phyloP scores from a whole-genome alignment of 1,140 invertebrate species.

The Mactra quadrangularis region DNA sequence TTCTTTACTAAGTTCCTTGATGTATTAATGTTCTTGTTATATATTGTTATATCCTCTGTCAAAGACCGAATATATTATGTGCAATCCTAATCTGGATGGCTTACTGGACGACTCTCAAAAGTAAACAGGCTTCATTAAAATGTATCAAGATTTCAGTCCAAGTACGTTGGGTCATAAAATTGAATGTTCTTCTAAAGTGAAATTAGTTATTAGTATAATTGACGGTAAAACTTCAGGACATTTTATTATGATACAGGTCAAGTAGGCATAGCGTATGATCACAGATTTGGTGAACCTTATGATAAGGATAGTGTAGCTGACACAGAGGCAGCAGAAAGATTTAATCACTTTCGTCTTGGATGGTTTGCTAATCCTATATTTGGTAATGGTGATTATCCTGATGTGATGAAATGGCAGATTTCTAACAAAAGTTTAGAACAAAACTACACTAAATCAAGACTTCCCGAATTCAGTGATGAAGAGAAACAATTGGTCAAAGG shows the following conservation, averaged over 20 bases:
- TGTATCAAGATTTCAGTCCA: too few species aligned
- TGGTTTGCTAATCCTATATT: slow-evolving; percentile 82
- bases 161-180: too few species aligned
- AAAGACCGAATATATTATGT: too few species aligned
- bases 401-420: slow-evolving; percentile 76
- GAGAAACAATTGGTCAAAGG: slow-evolving; percentile 69
- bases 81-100: too few species aligned
- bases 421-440: slow-evolving; percentile 71
- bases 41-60: too few species aligned
- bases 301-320: slow-evolving; percentile 64
- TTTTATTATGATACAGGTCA: slow-evolving; percentile 65
- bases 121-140: too few species aligned
- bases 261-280: slow-evolving; percentile 72
- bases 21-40: too few species aligned
- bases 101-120: too few species aligned
- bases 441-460: slow-evolving; percentile 66
- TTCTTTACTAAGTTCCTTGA: too few species aligned
- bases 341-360: slow-evolving; percentile 78
- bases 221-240: too few species aligned
- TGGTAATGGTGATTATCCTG: slow-evolving; percentile 82
- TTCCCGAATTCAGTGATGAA: slow-evolving; percentile 68
- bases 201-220: too few species aligned
- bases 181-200: too few species aligned
- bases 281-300: slow-evolving; percentile 65
- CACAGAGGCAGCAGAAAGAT: slow-evolving; percentile 70